Evolutionary conservation across 2,797 vertebrate genomes (phyloP).

Genomic region (Psittacula derbiana): DNA sequence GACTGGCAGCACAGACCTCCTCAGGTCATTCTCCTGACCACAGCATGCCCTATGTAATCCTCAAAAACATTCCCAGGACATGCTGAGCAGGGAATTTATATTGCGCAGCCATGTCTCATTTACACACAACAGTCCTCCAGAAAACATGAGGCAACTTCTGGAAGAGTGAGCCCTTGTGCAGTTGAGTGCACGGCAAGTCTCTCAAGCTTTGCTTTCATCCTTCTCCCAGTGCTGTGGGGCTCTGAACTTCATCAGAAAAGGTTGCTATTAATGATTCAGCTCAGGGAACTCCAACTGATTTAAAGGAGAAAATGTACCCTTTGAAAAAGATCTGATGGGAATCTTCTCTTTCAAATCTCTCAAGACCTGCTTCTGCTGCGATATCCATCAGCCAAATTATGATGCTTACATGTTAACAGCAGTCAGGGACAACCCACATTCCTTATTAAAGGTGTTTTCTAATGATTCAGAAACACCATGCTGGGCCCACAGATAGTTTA

Average conservation of each 20-base stretch:
- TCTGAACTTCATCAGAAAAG: slow-evolving; percentile 13
- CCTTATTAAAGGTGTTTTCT: background rate
- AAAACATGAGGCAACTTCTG: background rate
- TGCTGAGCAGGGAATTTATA: background rate
- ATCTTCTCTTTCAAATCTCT: slow-evolving; percentile 34
- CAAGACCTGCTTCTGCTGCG: background rate
- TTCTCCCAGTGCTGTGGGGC: background rate
- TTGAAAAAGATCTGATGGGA: slow-evolving; percentile 38
- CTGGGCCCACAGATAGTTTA: background rate
- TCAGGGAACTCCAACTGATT: slow-evolving; percentile 12
- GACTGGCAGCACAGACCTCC: background rate
- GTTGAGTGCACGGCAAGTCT: background rate
- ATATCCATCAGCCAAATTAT: background rate
- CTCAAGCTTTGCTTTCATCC: slow-evolving; percentile 2
- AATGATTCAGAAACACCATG: background rate
- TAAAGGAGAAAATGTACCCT: slow-evolving; percentile 6
- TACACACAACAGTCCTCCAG: background rate
- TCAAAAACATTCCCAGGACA: background rate
- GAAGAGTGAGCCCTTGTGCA: background rate
- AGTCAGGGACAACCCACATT: background rate
- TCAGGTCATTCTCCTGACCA: background rate
- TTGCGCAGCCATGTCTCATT: background rate
- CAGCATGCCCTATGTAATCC: background rate
- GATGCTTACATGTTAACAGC: background rate
- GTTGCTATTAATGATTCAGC: slow-evolving; percentile 1